Evolutionary conservation across 1,140 invertebrate genomes (phyloP).

Genomic region (Drosophila nigromelanica): DNA sequence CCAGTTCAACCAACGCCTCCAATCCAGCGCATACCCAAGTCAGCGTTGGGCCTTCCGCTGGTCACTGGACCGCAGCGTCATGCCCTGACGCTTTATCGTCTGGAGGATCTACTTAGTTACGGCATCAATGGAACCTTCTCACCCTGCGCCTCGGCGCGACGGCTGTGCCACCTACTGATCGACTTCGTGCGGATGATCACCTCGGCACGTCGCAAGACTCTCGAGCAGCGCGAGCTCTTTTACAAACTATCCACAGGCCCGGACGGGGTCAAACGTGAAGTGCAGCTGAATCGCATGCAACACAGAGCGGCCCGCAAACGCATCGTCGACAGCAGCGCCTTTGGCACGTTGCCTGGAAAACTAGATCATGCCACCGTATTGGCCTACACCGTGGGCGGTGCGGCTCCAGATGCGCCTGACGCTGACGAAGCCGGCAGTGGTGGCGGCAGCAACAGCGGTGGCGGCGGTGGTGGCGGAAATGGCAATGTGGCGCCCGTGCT

Average conservation of each 20-base stretch:
- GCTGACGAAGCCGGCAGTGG: constrained; percentile 1
- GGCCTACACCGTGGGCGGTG: constrained; percentile 89
- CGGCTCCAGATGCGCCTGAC: constrained; percentile 4
- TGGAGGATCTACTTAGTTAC: constrained; percentile 91
- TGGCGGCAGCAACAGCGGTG: neutral
- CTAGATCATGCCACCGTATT: constrained; percentile 95
- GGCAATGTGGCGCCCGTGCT: constrained; percentile 61
- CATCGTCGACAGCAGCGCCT: constrained; percentile 79
- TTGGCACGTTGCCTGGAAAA: constrained; percentile 92
- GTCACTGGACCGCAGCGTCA: constrained; percentile 93
- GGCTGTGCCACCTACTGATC: constrained; percentile 90
- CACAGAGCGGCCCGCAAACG: constrained; percentile 84
- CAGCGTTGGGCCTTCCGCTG: constrained; percentile 87
- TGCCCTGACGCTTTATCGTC: constrained; percentile 90
- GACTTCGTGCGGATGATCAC: constrained; percentile 92
- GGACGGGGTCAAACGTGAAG: constrained; percentile 88
- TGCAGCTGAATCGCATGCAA: constrained; percentile 88
- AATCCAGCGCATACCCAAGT: constrained; percentile 80
- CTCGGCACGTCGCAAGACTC: constrained; percentile 90
- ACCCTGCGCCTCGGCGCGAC: constrained; percentile 85
- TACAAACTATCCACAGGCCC: constrained; percentile 87
- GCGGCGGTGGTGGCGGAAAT: constrained; percentile 23
- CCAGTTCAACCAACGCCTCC: constrained; percentile 44
- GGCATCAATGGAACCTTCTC: constrained; percentile 88
- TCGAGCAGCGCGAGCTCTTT: constrained; percentile 93